A percentile compares a stretch with the other conserved stretches of the same genome.
Evolutionary conservation across 1,140 invertebrate species (phyloP).

Genomic region (Cherax quadricarinatus): DNA sequence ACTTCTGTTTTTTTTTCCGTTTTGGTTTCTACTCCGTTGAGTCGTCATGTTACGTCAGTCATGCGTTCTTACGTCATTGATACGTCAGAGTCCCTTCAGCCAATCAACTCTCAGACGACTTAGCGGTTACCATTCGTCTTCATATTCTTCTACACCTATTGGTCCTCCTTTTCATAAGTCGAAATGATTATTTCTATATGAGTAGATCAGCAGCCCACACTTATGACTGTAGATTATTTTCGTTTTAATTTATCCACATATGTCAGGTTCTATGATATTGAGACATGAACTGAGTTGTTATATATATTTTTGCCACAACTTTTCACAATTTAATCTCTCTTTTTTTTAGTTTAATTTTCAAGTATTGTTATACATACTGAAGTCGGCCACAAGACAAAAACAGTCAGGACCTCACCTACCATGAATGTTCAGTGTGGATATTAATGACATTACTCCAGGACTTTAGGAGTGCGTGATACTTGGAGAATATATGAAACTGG

Average conservation of each 20-base stretch:
- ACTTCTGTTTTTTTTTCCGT: constrained; percentile 26
- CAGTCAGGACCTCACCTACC: constrained; percentile 44
- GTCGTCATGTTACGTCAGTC: constrained; percentile 34
- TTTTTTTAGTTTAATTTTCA: neutral
- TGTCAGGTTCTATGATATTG: neutral
- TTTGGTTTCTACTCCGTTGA: constrained; percentile 47
- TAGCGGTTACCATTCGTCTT: constrained; percentile 45
- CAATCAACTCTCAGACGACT: constrained; percentile 53
- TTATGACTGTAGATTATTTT: constrained; percentile 2
- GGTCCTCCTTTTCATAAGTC: neutral
- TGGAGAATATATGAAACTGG: constrained; percentile 60
- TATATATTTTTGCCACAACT: neutral
- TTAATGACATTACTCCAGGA: constrained; percentile 50
- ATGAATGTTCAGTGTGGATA: constrained; percentile 56
- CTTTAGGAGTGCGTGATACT: constrained; percentile 68
- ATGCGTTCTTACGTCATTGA: constrained; percentile 20
- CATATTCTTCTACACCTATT: constrained; percentile 16
- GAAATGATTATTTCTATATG: neutral
- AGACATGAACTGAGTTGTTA: neutral
- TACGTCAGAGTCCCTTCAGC: constrained; percentile 32
- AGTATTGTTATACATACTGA: constrained; percentile 21
- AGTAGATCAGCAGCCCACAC: constrained; percentile 40
- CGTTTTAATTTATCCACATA: neutral
- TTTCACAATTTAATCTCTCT: neutral
- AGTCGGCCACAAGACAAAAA: constrained; percentile 42